Base-by-base conservation (phyloP, 2,797 vertebrate genomes). In the Fringilla coelebs region DNA sequence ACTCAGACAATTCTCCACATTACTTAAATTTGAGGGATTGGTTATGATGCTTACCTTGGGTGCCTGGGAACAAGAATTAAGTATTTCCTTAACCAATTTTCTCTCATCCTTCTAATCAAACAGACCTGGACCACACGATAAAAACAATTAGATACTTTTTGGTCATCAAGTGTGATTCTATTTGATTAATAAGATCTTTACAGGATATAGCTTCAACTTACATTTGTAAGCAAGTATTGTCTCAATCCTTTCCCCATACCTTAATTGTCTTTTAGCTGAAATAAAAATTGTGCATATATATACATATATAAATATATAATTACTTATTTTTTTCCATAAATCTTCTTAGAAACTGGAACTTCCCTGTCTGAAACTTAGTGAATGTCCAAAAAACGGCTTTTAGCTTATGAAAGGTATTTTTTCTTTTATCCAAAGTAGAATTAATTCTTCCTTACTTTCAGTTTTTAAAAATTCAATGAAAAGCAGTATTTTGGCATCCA, bases 81-180 rank as follows among this genome's bases (percentile, higher is more conserved):
- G 52, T 49, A 6, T 77, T 95, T 96, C 82, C 68, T 88, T 65
- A 78, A 57, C 14, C 61, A 77, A 77, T 89, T 92, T 91, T 88
- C 19, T 91, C 29, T 28, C 31, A 83, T 62, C 18, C 20, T 80
- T 26, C 22, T 54, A 54, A 88, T 19, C 45, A 87, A 46, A 61
- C 22, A 74, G 57, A 83, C 22, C 45, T 41, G 7, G 36, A 49
- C 8, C 17, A 79, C 17, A 28, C 0, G 71, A 10, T 51, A 49
- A 77, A 93, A 80, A 52, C 13, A 70, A 34, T 71, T 41, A 60
- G 29, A 57, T 36, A 17, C 8, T 49, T 91, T 41, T 73, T 80
- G 34, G 12, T 60, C 46, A 83, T 57, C 46, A 82, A 74, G 6
- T 1, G 13, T 57, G n/a, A 15, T 70, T 68, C 43, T 66, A 2